A percentile compares a stretch with the other conserved stretches of the same genome.
Conservation (phyloP, 2,888 invertebrate genomes). For the Caenorhabditis auriculariae region DNA sequence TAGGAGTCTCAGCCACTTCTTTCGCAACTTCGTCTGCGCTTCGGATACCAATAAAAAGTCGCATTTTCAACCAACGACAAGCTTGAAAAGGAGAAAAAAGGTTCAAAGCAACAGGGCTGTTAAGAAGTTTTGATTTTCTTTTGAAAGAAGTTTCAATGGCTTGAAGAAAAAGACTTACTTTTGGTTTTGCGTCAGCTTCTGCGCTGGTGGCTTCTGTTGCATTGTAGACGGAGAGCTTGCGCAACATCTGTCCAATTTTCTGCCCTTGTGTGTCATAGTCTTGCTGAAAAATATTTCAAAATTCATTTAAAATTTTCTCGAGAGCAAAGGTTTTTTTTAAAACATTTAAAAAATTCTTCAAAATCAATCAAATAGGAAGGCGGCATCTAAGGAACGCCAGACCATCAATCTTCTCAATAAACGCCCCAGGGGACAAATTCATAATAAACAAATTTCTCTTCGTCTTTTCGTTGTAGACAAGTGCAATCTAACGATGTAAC, state of each 20-base stretch:
- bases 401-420: too few relatives aligned
- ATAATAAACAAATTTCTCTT: too few relatives aligned
- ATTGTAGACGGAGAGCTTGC: conserved; percentile 54
- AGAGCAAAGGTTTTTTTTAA: background rate
- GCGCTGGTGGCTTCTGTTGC: conserved; percentile 53
- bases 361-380: background rate
- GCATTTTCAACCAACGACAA: too few relatives aligned
- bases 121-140: too few relatives aligned
- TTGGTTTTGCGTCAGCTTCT: conserved; percentile 52
- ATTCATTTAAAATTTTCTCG: background rate
- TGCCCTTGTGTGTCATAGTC: conserved; percentile 62
- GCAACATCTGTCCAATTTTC: conserved; percentile 57
- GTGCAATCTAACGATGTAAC: too few relatives aligned
- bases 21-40: too few relatives aligned
- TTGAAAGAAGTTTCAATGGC: too few relatives aligned
- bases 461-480: too few relatives aligned
- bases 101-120: background rate
- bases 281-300: conserved; percentile 43
- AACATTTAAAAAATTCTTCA: background rate
- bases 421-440: too few relatives aligned
- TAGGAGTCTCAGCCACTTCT: too few relatives aligned
- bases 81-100: background rate
- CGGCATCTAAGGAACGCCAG: background rate
- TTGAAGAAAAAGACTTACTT: conserved; percentile 18
- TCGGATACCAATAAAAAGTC: too few relatives aligned